Evolutionary conservation across 2,888 invertebrate species (phyloP).

Genomic region (Dasypogon diadema): DNA sequence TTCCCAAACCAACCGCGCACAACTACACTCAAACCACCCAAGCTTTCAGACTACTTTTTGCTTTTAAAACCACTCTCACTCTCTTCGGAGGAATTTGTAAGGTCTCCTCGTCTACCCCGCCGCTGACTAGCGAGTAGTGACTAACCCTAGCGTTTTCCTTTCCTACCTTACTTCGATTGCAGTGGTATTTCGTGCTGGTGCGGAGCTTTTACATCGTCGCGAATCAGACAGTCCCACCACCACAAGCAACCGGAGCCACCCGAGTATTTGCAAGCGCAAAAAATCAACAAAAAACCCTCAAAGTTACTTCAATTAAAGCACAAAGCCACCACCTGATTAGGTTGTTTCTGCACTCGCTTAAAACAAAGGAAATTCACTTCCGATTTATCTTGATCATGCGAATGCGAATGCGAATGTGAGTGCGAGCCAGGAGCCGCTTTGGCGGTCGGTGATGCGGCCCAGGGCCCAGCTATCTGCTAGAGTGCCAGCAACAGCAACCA

Average conservation of each 20-base stretch:
- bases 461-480: no score
- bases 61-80: constrained; percentile 39
- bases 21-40: neutral
- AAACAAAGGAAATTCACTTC: constrained; percentile 10
- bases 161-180: no score
- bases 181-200: no score
- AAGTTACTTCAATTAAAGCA: neutral
- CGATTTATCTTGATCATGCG: constrained; percentile 15
- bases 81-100: constrained; percentile 30
- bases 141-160: no score
- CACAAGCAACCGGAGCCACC: neutral
- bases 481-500: neutral
- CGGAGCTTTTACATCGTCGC: no score
- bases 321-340: neutral
- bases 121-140: no score
- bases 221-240: no score
- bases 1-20: constrained; percentile 63
- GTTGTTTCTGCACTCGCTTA: neutral
- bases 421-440: no score
- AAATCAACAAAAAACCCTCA: neutral
- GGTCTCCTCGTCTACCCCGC: no score
- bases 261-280: neutral
- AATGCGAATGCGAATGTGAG: no score
- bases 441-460: neutral
- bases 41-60: constrained; percentile 3